Base-by-base conservation (phyloP, 2,888 invertebrate species). In the Agonopterix arenella region DNA sequence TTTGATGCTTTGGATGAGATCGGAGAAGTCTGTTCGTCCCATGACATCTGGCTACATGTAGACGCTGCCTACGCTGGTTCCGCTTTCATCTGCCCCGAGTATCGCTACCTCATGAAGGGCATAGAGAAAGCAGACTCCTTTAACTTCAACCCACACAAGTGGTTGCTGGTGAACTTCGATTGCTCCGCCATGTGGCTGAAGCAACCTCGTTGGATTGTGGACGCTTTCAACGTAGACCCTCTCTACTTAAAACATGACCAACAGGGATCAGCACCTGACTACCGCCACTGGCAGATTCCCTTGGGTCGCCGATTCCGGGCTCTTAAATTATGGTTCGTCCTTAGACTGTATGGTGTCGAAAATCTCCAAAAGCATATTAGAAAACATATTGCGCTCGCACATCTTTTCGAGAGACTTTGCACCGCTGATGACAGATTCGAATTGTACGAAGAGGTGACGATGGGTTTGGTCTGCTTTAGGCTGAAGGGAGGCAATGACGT, bases 141-240 rank as follows among this genome's bases (percentile, higher is more conserved):
- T 79, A 98, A 99, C 81, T 98, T 99, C 73, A 99, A 99, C 77
- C 99, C 99, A 0, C 99, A 99, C 82, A 99, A 99, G 84, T 99
- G 99, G 99, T 90, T 99, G 92, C 82, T 99, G 60, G 97, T 99
- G n/a, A 99, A 98, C 80, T 99, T 99, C 67, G 99, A 99, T 81
- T 99, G 99, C 75, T 99, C 99, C 9, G 94, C 98, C 0, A 95
- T 99, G 96, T 99, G 99, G 99, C 89, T 97, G 3, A 96, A 96
- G 68, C 93, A 96, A 70, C 96, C 96, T 56, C 92, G 94, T 46
- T 95, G 96, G 90, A 92, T 99, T 50, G 95, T 98, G 0, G 95
- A 97, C 66, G 98, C 99, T 0, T 96, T 99, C 80, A 98, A 98
- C 62, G 98, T 99, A 0, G 98, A 99, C 81, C 99, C 99, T 0